Conservation (phyloP, 2,113 vertebrate genomes). For the Fukomys damarensis region DNA sequence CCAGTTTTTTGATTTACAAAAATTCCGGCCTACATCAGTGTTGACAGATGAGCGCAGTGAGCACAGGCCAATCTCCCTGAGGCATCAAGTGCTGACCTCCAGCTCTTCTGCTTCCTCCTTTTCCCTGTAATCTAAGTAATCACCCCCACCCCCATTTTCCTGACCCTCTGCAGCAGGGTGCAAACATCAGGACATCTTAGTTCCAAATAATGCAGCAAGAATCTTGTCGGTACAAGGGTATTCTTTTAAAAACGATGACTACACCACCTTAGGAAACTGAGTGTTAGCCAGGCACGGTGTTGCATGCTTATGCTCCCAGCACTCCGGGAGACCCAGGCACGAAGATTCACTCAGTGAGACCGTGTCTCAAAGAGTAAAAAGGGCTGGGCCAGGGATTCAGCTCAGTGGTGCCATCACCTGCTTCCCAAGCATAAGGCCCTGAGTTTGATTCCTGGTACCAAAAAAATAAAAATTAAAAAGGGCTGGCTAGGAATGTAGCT, state of each 20-base stretch:
- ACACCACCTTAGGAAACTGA: neutral
- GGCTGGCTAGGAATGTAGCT: neutral
- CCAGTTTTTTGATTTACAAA: neutral
- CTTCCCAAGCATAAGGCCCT: too few species aligned
- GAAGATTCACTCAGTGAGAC: neutral
- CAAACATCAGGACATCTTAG: neutral
- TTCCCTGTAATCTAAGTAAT: neutral
- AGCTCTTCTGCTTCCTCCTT: neutral
- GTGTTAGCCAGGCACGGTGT: neutral
- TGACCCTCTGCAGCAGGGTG: neutral
- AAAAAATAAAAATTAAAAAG: too few species aligned
- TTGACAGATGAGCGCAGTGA: rapidly evolving
- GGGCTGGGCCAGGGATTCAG: neutral
- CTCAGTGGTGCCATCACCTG: too few species aligned
- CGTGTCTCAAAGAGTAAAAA: neutral
- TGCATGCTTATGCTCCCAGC: neutral
- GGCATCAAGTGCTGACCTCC: rapidly evolving
- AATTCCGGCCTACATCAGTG: neutral
- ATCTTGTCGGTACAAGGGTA: neutral
- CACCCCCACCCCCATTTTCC: neutral
- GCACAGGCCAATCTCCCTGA: rapidly evolving
- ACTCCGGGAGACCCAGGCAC: neutral
- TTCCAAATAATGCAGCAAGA: neutral
- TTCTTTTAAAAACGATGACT: neutral
- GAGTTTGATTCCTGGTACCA: too few species aligned